Base-by-base conservation (phyloP, 1,140 invertebrate genomes). In the Drosophila malerkotliana region DNA sequence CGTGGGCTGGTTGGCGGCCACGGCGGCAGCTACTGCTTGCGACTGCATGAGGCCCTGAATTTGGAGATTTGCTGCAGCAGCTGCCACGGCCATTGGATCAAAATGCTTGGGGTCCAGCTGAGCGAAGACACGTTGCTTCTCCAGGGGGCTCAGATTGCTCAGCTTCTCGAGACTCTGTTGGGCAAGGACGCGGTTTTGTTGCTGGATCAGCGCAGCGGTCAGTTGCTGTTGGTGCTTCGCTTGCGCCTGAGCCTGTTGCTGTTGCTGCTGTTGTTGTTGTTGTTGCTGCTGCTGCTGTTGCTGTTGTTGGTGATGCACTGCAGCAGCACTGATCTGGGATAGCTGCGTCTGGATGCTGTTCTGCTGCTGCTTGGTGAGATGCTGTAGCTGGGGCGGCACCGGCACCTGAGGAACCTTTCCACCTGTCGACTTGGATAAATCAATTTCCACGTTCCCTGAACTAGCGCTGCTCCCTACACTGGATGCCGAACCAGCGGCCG, bases 161-260 rank as follows among this genome's bases (percentile, higher is more conserved):
- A 93, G 92, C 76, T 94, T 94, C 54, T 94, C 93, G 12, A 94
- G 81, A 61, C 93, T 94, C 72, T 94, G 93, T 72, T 94, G 93
- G 18, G 93, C 93, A 12, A 93, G 92, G 4, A 93, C 93, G 14
- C 93, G 91, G 87, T 93, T 93, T 56, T 94, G 93, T 78, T 94
- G 93, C 59, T 94, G 93, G 47, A 93, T 92, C n/a, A 94, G 84
- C 3, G 93, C 92, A 1, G 93, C 93, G n/a, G 93, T 92, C 12
- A 93, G 92, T 45, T 92, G 91, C 60, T 91, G 90, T 37, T 92
- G 91, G 52, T 92, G 91, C 15, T 91, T 89, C 21, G 82, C 83
- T 51, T 74, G 52, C 0, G 64, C 63, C 47, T 87, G 56, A 4
- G 77, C 76, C 54, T 77, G 73, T 34, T 73, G 68, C 18, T 64